Conservation (phyloP, 2,113 vertebrate genomes). For the Epinephelus cyanopodus region DNA sequence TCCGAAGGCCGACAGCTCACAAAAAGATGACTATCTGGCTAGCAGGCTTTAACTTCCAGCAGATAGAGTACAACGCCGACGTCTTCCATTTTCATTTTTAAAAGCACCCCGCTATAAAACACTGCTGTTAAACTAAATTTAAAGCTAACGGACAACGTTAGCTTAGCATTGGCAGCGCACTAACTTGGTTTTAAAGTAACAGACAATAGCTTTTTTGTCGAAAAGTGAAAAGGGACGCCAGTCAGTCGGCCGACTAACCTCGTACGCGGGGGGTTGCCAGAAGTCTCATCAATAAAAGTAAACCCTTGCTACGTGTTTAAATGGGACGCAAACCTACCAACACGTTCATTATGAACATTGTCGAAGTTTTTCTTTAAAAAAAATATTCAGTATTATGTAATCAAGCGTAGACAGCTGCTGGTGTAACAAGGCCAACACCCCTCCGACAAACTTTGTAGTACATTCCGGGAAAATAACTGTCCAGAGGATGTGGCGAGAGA, state of each 20-base stretch:
- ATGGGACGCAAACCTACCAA: accelerated
- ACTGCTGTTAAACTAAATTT: background rate
- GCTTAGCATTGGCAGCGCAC: background rate
- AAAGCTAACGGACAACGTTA: background rate
- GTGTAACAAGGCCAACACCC: slow-evolving; percentile 23
- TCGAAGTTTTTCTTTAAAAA: background rate
- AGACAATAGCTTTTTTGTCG: slow-evolving; percentile 56
- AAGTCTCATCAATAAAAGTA: background rate
- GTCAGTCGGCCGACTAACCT: background rate
- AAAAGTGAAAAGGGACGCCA: slow-evolving; percentile 51
- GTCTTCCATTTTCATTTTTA: slow-evolving; percentile 40
- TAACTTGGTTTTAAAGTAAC: slow-evolving; percentile 27
- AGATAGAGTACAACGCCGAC: background rate
- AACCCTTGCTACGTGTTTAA: accelerated
- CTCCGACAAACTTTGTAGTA: slow-evolving; percentile 79
- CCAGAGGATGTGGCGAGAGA: slow-evolving; percentile 46
- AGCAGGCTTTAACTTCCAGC: slow-evolving; percentile 29
- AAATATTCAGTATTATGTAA: no score
- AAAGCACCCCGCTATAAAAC: slow-evolving; percentile 37
- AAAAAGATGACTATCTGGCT: slow-evolving; percentile 39
- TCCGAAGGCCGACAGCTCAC: slow-evolving; percentile 37
- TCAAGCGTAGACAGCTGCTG: accelerated
- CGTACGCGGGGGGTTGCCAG: background rate
- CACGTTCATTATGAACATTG: accelerated
- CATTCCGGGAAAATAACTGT: slow-evolving; percentile 78